Evolutionary conservation across 2,888 invertebrate species (phyloP), one percentile per base, ranked within the genome.

Genomic region (Acleris holmiana): DNA sequence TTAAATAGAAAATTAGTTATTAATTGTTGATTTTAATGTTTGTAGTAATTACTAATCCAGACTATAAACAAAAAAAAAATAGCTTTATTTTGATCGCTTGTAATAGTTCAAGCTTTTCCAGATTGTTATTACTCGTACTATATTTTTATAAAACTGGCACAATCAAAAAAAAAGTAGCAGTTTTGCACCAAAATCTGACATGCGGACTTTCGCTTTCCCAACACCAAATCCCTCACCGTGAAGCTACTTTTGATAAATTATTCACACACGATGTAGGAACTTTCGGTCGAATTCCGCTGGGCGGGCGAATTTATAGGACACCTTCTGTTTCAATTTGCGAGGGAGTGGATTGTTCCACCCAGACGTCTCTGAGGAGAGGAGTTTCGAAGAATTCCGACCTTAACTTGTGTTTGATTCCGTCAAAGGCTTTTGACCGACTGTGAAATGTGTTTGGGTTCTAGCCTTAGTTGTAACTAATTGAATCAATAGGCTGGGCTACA

Each of bases 251-350:
- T 72, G 75, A 82, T 86, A 83, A 85, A 88, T 87, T 83, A 89
- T 88, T 88, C 83, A 86, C 79, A 78, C 75, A 77, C 77, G 78
- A 76, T 77, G 78, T 73, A 72, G 73, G 73, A 82, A 82, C 78
- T 82, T 79, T 75, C 76, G 67, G 62, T 77, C 73, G 73, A 83
- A 88, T 86, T 82, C 85, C 82, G 68, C 77, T 78, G 83, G 76
- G 79, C 76, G 80, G 69, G 76, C 77, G 58, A 88, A 86, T 89
- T 89, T 88, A 88, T 87, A 83, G 79, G 84, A 83, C 86, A 88
- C 86, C 88, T 88, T 88, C 83, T 82, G 87, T 88, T 89, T 89
- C 89, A 89, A 89, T 89, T 89, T 88, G 86, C 78, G 77, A 80
- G 76, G 74, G 78, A 75, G 76, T 77, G 79, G 80, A 82, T 80